Base-by-base conservation (phyloP, 2,888 invertebrate species). In the Fragum sueziense region DNA sequence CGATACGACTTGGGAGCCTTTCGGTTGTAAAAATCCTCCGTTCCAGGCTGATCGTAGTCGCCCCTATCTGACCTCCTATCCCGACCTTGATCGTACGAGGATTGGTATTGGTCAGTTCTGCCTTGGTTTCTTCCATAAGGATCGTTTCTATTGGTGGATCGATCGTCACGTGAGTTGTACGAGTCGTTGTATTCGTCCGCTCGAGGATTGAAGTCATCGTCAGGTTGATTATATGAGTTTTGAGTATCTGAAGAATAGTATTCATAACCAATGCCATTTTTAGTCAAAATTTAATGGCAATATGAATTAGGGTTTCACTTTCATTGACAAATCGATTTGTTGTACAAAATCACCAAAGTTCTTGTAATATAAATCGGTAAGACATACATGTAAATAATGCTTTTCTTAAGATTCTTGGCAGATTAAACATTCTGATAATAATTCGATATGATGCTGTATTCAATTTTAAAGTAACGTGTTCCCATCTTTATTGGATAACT, bases 201-300 rank as follows among this genome's bases (percentile, higher is more conserved):
- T n/a, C 81, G 37, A 20, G 81, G 81, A 34, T 81, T 81, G 34
- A 81, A 81, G 14, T 81, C 81, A n/a, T 81, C 81, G 11, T 65
- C 68, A 6, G 65, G 65, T n/a, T 62, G 52, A 65, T 65, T 65
- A 41, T 65, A 65, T 11, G 37, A 34, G 41, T 41, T 65, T 22
- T 65, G 65, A 41, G 65, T 65, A 25, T 65, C 65, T 65, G 11
- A 9, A 61, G 57, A 65, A 37, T 41, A 25, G 25, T 37, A 61
- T 29, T n/a, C n/a, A n/a, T n/a, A n/a, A n/a, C n/a, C n/a, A n/a
- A n/a, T n/a, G n/a, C n/a, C n/a, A n/a, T n/a, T n/a, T n/a, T n/a
- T n/a, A n/a, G n/a, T n/a, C n/a, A n/a, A n/a, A n/a, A n/a, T n/a
- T n/a, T n/a, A n/a, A n/a, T n/a, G n/a, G n/a, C n/a, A n/a, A n/a